Base-by-base conservation (phyloP, 2,797 vertebrate species). In the Halcyon badia region DNA sequence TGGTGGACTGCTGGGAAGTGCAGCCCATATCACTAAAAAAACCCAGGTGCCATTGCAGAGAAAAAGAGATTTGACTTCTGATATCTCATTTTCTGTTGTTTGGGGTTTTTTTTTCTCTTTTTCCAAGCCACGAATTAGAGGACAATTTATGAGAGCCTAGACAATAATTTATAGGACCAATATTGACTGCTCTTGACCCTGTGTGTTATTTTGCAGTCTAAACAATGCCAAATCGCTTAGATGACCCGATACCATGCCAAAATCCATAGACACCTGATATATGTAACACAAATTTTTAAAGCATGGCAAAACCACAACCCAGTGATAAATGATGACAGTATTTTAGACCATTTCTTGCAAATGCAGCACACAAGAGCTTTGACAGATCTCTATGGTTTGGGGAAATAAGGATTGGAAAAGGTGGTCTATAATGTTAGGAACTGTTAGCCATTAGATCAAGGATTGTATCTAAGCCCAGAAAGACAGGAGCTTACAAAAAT, bases 281-380 rank as follows among this genome's bases (percentile, higher is more conserved):
- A 97, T 98, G 97, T 92, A 96, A 93, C 97, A 96, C 96, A 96
- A 93, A 73, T 97, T 98, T 97, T 96, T 96, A 97, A 97, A 94
- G 90, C 94, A n/a, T n/a, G 90, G 92, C 89, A 89, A 97, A 96
- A 97, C 93, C 70, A 75, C 65, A 90, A 69, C 68, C 76, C 24
- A 5, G 75, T 97, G 97, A 97, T 88, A 87, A 96, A 97, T 73
- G 94, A 75, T 35, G 52, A 80, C 64, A 62, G 60, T 91, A 96
- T 95, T 97, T 97, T 93, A 96, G 51, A 95, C 46, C 92, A 82
- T 52, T 80, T 96, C 69, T 82, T 90, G 75, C 89, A 95, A 96
- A 96, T 81, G 82, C 56, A n/a, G 57, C 87, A 64, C 90, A 75
- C 85, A 89, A 61, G 68, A 95, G 85, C 76, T 95, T 49, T 0